These are phyloP conservation scores for Crossaster papposus DNA, from an alignment of 53 echinoderm and acorn worm genomes.

Conservation along the genomic window DNA sequence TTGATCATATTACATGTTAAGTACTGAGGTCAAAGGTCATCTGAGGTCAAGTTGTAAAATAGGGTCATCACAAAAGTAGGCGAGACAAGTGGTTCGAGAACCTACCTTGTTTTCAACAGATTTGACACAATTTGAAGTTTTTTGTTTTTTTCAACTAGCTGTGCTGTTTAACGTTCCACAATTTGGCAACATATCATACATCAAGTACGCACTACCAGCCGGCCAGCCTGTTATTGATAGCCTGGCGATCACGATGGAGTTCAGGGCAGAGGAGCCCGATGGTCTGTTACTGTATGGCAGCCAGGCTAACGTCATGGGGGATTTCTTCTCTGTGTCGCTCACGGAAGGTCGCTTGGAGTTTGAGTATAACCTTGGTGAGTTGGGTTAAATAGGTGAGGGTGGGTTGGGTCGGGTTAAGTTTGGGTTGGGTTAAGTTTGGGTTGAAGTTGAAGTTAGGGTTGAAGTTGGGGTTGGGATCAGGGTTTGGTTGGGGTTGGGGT, in stretches of 20 bases:
- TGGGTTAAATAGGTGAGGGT: not conserved
- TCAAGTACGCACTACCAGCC: constrained; percentile 72
- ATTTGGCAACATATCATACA: constrained; percentile 71
- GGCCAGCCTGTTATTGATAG: constrained; percentile 60
- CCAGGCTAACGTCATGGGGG: constrained; percentile 72
- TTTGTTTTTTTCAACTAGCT: constrained; percentile 23
- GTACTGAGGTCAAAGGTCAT: too few species aligned
- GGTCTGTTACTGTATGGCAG: constrained; percentile 79
- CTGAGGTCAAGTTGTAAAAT: too few species aligned
- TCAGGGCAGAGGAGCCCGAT: constrained; percentile 71
- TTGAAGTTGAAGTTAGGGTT: too few species aligned
- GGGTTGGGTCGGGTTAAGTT: not conserved
- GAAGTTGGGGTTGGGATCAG: constrained; percentile 1
- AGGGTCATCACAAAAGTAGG: too few species aligned
- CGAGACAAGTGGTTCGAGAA: too few species aligned
- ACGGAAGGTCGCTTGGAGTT: constrained; percentile 70
- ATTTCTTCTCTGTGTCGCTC: constrained; percentile 83
- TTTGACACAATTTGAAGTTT: not conserved
- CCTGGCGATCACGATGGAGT: constrained; percentile 66
- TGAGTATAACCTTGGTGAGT: constrained; percentile 90
- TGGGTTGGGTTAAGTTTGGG: not conserved
- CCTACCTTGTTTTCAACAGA: not conserved
- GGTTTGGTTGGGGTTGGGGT: not conserved
- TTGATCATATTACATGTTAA: too few species aligned
- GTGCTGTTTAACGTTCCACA: constrained; percentile 68